These are phyloP conservation scores for Dyspetes luteomarginatus DNA, from an alignment of 2,888 invertebrate genomes.

Conservation along the genomic window DNA sequence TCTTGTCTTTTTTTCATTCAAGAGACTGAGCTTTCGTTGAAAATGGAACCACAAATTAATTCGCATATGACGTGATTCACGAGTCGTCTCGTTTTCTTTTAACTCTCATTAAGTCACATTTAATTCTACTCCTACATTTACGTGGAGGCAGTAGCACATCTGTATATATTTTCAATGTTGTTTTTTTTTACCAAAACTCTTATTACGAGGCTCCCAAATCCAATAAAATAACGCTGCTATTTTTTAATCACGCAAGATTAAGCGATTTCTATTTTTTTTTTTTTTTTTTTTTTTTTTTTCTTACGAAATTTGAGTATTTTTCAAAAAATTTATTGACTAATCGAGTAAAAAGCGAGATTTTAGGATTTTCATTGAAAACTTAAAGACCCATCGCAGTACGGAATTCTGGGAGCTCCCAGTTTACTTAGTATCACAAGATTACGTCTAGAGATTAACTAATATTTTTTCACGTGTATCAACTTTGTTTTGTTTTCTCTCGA, in stretches of 20 bases:
- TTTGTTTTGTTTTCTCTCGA: not conserved
- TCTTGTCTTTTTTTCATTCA: not conserved
- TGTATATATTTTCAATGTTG: constrained; percentile 47
- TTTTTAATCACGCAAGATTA: not conserved
- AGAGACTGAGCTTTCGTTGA: constrained; percentile 28
- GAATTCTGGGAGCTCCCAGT: constrained; percentile 72
- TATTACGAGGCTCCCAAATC: constrained; percentile 52
- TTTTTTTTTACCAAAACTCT: constrained; percentile 39
- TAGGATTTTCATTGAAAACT: constrained; percentile 18
- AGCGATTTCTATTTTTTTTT: constrained; percentile 1
- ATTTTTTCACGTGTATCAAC: constrained; percentile 12
- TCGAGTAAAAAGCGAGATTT: constrained; percentile 39
- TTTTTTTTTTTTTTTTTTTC: not conserved
- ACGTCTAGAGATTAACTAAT: constrained; percentile 71
- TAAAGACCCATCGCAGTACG: constrained; percentile 16
- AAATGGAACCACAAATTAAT: not conserved
- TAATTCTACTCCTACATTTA: constrained; percentile 75
- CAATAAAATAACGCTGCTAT: constrained; percentile 30
- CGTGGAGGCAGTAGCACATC: constrained; percentile 79
- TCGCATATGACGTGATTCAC: not conserved
- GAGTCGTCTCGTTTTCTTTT: constrained; percentile 3
- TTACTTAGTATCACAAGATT: constrained; percentile 80
- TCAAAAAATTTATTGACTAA: constrained; percentile 23
- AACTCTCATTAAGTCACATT: constrained; percentile 68
- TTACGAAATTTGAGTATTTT: not conserved